phyloP scores from a whole-genome alignment of 2,113 vertebrate species.

The Cranoglanis bouderius region DNA sequence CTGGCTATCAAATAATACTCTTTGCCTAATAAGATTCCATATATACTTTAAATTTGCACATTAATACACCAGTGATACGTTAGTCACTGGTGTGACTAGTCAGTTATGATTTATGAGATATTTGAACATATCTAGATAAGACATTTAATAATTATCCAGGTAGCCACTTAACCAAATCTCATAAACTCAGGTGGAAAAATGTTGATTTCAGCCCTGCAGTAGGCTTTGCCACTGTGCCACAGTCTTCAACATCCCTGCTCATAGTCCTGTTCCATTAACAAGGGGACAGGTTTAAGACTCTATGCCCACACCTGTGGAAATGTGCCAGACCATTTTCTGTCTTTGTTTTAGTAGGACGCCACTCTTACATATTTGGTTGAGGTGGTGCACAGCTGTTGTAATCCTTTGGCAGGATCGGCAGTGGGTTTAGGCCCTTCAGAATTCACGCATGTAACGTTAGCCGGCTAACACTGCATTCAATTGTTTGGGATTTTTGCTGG shows the following conservation, averaged over 20 bases:
- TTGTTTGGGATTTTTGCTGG: conserved; percentile 45
- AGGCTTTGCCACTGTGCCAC: conserved; percentile 6
- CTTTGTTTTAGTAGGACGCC: conserved; percentile 7
- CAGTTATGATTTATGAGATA: not conserved
- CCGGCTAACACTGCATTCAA: conserved; percentile 20
- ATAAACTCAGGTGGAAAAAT: not conserved
- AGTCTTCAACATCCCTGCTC: not conserved
- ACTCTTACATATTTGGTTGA: not conserved
- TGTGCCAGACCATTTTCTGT: not conserved
- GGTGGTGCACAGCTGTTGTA: conserved; percentile 13
- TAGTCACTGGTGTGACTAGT: not conserved
- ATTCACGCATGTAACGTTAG: conserved; percentile 16
- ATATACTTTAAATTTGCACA: not conserved
- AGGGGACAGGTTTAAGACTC: not conserved
- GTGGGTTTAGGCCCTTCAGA: conserved; percentile 28
- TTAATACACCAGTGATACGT: not conserved
- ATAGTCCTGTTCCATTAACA: conserved; percentile 16
- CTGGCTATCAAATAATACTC: not conserved
- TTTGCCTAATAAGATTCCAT: not conserved
- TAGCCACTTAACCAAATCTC: not conserved
- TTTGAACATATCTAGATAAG: not conserved
- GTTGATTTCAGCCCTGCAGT: not conserved
- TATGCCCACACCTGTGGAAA: not conserved
- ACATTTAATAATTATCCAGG: not conserved
- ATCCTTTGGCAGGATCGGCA: conserved; percentile 31